Evolutionary conservation across 2,113 vertebrate species (phyloP).

Genomic region (Brachypteracias leptosomus): DNA sequence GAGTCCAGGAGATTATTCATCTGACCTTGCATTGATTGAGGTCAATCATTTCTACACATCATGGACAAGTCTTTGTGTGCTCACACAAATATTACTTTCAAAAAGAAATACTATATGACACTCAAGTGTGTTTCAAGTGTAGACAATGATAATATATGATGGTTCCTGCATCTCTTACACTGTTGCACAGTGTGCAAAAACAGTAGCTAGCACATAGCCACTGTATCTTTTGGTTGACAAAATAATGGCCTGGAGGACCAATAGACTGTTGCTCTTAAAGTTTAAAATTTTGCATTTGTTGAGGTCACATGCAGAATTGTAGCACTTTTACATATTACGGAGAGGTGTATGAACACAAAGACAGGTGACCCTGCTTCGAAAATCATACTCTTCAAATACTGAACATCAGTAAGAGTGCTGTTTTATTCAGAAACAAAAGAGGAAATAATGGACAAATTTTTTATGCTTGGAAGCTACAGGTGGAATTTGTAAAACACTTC

Average conservation of each 20-base stretch:
- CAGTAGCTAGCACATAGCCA: neutral
- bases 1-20: neutral
- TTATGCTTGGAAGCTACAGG: neutral
- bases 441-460: neutral
- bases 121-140: neutral
- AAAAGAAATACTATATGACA: neutral
- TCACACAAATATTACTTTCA: neutral
- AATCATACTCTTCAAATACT: neutral
- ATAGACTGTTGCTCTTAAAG: neutral
- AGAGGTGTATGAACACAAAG: neutral
- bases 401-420: neutral
- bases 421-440: neutral
- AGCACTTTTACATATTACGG: neutral
- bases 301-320: neutral
- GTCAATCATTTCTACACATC: neutral
- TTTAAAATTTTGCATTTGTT: neutral
- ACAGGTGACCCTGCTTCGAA: neutral
- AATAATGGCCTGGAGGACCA: neutral
- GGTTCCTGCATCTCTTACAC: neutral
- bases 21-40: neutral
- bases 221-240: neutral
- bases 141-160: neutral
- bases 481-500: neutral
- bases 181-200: neutral
- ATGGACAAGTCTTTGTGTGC: neutral